A percentile compares a stretch with the other conserved stretches of the same genome.
Evolutionary conservation across 2,888 invertebrate species (phyloP).

Genomic region (Poecilus cupreus): DNA sequence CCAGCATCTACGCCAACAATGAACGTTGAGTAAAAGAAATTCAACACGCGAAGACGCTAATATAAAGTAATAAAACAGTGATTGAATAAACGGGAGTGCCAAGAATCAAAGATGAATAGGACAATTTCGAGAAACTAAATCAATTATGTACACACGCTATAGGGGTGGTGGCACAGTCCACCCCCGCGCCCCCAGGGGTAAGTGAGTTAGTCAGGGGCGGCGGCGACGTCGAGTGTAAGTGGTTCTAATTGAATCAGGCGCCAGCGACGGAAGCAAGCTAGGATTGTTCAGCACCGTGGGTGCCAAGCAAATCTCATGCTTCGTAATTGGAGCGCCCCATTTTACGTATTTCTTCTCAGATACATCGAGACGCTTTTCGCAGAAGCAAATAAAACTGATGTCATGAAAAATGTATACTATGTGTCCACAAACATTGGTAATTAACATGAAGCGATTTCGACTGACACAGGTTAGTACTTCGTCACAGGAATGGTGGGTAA

Average conservation of each 20-base stretch:
- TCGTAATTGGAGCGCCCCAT: not conserved
- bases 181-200: slow-evolving; percentile 2
- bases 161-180: not conserved
- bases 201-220: slow-evolving; percentile 39
- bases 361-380: no score
- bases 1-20: not conserved
- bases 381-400: no score
- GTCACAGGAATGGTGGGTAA: no score
- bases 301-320: not conserved
- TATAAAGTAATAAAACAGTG: slow-evolving; percentile 49
- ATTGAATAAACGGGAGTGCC: slow-evolving; percentile 53
- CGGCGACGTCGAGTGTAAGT: slow-evolving; percentile 60
- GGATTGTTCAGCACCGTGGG: not conserved
- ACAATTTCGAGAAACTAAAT: slow-evolving; percentile 56
- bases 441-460: no score
- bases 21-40: not conserved
- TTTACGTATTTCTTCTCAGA: not conserved
- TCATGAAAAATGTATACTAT: no score
- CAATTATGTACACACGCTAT: slow-evolving; percentile 51
- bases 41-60: slow-evolving; percentile 25
- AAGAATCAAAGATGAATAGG: slow-evolving; percentile 58
- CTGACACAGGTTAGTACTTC: no score
- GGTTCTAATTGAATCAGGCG: slow-evolving; percentile 65
- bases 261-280: not conserved
- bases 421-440: no score